phyloP scores from a whole-genome alignment of 2,113 vertebrate genomes.

The Cyanistes caeruleus region DNA sequence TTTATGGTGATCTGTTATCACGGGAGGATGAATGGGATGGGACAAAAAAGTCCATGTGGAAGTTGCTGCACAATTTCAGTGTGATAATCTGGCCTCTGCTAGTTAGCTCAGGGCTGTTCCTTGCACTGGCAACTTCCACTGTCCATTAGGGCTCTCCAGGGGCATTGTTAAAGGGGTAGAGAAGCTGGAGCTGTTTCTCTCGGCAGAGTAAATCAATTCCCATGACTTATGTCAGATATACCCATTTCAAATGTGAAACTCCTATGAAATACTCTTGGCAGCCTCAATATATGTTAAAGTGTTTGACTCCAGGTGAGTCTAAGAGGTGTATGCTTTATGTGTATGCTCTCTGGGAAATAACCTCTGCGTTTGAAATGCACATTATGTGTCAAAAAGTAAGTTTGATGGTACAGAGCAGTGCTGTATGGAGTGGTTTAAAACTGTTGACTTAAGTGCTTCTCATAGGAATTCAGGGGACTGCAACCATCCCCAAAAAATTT shows the following conservation, averaged over 20 bases:
- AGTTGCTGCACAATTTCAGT: neutral
- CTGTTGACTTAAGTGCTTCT: neutral
- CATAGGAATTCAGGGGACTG: neutral
- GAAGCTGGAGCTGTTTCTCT: neutral
- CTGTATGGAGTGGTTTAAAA: neutral
- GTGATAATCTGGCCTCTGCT: neutral
- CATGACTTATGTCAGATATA: neutral
- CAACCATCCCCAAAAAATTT: neutral
- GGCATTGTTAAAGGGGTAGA: neutral
- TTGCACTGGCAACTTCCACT: neutral
- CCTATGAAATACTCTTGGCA: neutral
- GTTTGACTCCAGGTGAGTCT: neutral
- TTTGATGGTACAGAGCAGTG: neutral
- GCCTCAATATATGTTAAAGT: neutral
- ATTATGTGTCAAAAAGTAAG: neutral
- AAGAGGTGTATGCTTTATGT: neutral
- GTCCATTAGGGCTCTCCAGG: neutral
- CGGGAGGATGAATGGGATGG: accelerated
- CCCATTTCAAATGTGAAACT: neutral
- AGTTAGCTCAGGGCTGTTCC: neutral
- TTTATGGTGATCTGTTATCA: neutral
- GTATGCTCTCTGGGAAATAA: neutral
- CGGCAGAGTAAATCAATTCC: neutral
- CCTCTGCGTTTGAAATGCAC: neutral
- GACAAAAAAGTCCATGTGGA: neutral